These are phyloP conservation scores for Zaprionus inermis DNA, from an alignment of 1,140 invertebrate species.

Conservation along the genomic window DNA sequence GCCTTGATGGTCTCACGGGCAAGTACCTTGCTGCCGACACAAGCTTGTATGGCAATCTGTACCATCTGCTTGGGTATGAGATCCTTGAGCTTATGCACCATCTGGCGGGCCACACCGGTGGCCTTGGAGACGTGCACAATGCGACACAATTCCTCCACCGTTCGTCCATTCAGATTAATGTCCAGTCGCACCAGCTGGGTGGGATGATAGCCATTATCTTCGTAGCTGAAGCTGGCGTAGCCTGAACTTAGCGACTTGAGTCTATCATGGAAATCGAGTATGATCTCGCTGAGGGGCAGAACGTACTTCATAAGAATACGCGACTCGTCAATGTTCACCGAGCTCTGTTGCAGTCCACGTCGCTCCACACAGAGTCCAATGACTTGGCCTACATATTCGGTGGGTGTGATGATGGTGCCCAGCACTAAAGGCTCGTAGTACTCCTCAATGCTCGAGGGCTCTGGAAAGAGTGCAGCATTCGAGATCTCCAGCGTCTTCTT, in stretches of 20 bases:
- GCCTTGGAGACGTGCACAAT: conserved; percentile 92
- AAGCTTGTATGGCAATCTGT: conserved; percentile 94
- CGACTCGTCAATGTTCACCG: conserved; percentile 92
- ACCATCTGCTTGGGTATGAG: conserved; percentile 95
- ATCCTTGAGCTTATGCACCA: conserved; percentile 93
- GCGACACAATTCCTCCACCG: conserved; percentile 94
- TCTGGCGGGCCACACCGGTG: conserved; percentile 87
- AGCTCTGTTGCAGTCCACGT: conserved; percentile 90
- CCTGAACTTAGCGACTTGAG: conserved; percentile 96
- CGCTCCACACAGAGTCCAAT: conserved; percentile 91
- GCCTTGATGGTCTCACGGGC: conserved; percentile 95
- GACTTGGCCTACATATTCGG: conserved; percentile 88
- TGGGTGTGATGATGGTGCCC: conserved; percentile 96
- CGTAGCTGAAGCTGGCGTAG: conserved; percentile 99
- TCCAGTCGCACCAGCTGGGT: conserved; percentile 87
- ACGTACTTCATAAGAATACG: conserved; percentile 92
- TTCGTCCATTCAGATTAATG: conserved; percentile 91
- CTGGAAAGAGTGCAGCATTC: conserved; percentile 94
- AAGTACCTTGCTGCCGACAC: conserved; percentile 91
- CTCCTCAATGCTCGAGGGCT: conserved; percentile 88
- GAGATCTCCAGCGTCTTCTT: conserved; percentile 90
- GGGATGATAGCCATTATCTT: conserved; percentile 93
- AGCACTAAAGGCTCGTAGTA: conserved; percentile 94
- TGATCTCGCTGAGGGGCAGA: conserved; percentile 96
- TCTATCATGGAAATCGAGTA: conserved; percentile 97